phyloP scores from a whole-genome alignment of 2,113 vertebrate species.

The Pseudorectes ferrugineus region DNA sequence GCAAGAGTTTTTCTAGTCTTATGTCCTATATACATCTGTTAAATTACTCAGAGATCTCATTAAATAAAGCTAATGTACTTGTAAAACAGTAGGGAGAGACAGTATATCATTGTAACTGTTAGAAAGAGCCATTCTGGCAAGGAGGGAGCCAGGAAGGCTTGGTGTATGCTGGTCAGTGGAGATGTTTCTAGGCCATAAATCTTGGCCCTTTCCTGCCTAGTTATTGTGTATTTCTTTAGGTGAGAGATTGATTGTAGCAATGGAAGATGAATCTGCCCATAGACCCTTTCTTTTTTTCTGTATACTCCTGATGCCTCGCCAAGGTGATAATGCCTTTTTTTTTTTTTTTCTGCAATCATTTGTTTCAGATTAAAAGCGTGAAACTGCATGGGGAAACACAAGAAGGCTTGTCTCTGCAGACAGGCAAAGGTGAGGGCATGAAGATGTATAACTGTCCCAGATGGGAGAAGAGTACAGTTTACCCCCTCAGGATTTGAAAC shows the following conservation, averaged over 20 bases:
- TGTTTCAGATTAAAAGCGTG: constrained; percentile 91
- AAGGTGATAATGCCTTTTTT: constrained; percentile 75
- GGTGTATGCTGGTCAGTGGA: constrained; percentile 97
- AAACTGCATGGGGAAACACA: constrained; percentile 73
- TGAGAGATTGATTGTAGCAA: constrained; percentile 99
- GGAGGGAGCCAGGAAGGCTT: constrained; percentile 84
- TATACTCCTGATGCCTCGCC: constrained; percentile 69
- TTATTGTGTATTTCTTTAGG: constrained; percentile 99
- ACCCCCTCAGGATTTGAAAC: constrained; percentile 31
- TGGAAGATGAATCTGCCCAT: constrained; percentile 96
- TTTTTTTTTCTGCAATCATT: constrained; percentile 77
- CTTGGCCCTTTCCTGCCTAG: constrained; percentile 96
- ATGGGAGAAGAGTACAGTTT: constrained; percentile 31
- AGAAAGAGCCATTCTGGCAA: constrained; percentile 81
- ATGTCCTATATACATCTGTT: constrained; percentile 91
- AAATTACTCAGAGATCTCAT: constrained; percentile 95
- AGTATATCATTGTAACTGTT: constrained; percentile 96
- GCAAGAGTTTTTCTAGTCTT: constrained; percentile 80
- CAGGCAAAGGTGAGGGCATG: constrained; percentile 62
- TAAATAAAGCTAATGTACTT: constrained; percentile 99
- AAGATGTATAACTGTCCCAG: constrained; percentile 76
- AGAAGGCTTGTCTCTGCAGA: constrained; percentile 46
- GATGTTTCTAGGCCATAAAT: constrained; percentile 96
- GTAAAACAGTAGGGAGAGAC: constrained; percentile 98
- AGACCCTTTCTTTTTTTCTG: constrained; percentile 83